Evolutionary conservation across 2,797 vertebrate species (phyloP), one percentile per base, ranked within the genome.

Genomic region (Pipistrellus nathusii): DNA sequence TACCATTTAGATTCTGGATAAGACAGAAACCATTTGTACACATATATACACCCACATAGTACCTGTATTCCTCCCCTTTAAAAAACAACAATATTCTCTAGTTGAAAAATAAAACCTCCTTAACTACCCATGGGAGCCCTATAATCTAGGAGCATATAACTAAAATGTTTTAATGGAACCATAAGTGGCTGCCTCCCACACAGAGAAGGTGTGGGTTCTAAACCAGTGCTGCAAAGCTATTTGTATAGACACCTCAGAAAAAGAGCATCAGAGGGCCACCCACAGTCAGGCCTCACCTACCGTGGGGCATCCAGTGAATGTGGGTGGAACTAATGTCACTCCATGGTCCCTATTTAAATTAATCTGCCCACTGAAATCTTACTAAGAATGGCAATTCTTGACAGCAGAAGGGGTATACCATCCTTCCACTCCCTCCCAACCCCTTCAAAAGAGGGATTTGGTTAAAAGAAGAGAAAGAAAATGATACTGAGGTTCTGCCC

Each of bases 261-360:
- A 91, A 85, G n/a, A 6, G 8, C 13, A 66, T 12, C 41, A 35
- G 2, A 32, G 51, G 23, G 41, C n/a, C 23, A 27, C 30, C 2
- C 2, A 11, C 71, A 14, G 32, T 20, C 4, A 88, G 44, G 2
- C 38, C 11, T 30, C 8, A 6, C 20, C 25, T n/a, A 55, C 10
- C 3, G 1, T 14, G 7, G 2, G 8, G 25, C 30, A 59, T 1
- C 6, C 8, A 62, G 10, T 75, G 38, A 66, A 7, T 0, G 0
- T 68, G 78, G 5, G 48, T 20, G 6, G 15, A 69, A 73, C 27
- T 51, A 59, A 73, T 9, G 57, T 62, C 72, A 53, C 27, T 76
- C 18, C 1, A 76, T 23, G 30, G 27, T 1, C 72, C 15, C 23
- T 48, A 1, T 30, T 87, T 85, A 44, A 75, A 48, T 59, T 12